Base-by-base conservation (phyloP, 2,888 invertebrate species). In the Nemotelus pantherinus region DNA sequence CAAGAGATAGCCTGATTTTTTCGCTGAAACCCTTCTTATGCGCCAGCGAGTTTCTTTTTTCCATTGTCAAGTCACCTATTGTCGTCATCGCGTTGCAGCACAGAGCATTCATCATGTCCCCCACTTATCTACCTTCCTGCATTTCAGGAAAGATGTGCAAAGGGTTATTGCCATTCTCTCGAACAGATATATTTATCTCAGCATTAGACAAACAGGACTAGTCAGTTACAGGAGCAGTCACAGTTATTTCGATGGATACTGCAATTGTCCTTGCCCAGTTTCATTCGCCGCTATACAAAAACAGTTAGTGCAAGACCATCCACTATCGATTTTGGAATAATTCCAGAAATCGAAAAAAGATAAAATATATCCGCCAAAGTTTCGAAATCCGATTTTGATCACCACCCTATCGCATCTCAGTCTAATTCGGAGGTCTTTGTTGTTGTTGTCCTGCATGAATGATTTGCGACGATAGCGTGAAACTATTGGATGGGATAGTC, bases 241-340 rank as follows among this genome's bases (percentile, higher is more conserved):
- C 53, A 70, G 55, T 70, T 41, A 70, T 25, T 25, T 25, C 25
- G 25, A 25, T 25, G 25, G 25, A 25, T 25, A 25, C 25, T 25
- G 25, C 25, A 25, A 25, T 25, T 25, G 25, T 25, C 25, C 25
- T 25, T 25, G 25, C 1, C 25, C 25, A 25, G 25, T 25, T 25
- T 25, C 25, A 25, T 25, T 25, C 25, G 25, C 25, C 25, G 25
- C 25, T 25, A 25, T 25, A 25, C 25, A 25, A 25, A 25, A 58
- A n/a, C 58, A 25, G 4, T 58, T n/a, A 25, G 25, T 25, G 25
- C 25, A 25, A 25, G 25, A 47, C 41, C 74, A 10, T 48, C 50
- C 47, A 74, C 63, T 74, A 60, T 74, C 60, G 74, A 74, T 74
- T 74, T 63, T 74, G 74, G 74, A 74, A 6, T 39, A 3, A n/a